Percentiles rank a stretch among this genome's conserved stretches.
These are phyloP conservation scores for Chalcis sispes DNA, from an alignment of 2,888 invertebrate species.

Conservation along the genomic window DNA sequence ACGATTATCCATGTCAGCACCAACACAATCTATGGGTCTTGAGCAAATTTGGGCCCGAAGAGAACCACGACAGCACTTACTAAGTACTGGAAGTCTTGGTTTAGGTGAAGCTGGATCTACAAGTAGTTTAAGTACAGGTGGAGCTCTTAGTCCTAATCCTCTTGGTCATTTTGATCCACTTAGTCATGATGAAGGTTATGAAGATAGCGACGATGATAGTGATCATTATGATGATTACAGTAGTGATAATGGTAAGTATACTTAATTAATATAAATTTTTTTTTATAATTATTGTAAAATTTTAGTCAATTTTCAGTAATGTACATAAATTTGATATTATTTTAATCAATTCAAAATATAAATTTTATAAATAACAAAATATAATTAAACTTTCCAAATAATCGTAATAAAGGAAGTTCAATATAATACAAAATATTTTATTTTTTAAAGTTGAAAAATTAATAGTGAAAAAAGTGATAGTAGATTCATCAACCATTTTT, in stretches of 20 bases:
- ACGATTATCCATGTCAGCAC: conserved; percentile 90
- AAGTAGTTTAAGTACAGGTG: conserved; percentile 88
- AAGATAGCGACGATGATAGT: conserved; percentile 90
- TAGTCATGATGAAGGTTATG: conserved; percentile 90
- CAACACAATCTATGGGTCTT: conserved; percentile 85
- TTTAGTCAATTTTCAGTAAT: no score
- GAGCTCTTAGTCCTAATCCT: conserved; percentile 87
- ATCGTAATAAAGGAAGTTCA: no score
- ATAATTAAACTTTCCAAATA: no score
- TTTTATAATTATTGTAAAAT: neutral
- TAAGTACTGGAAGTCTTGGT: conserved; percentile 86
- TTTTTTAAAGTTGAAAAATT: no score
- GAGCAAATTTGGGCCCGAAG: conserved; percentile 91
- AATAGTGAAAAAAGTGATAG: no score
- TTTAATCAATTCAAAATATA: no score
- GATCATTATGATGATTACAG: conserved; percentile 92
- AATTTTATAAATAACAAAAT: no score
- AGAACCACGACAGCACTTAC: conserved; percentile 90
- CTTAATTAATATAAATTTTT: neutral
- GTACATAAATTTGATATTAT: no score
- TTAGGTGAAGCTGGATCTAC: conserved; percentile 87
- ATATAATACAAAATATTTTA: no score
- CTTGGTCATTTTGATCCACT: conserved; percentile 79
- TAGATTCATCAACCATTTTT: no score
- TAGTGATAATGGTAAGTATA: conserved; percentile 83